Evolutionary conservation across 2,797 vertebrate genomes (phyloP), one percentile per base, ranked within the genome.

Genomic region (Poecile montanus): DNA sequence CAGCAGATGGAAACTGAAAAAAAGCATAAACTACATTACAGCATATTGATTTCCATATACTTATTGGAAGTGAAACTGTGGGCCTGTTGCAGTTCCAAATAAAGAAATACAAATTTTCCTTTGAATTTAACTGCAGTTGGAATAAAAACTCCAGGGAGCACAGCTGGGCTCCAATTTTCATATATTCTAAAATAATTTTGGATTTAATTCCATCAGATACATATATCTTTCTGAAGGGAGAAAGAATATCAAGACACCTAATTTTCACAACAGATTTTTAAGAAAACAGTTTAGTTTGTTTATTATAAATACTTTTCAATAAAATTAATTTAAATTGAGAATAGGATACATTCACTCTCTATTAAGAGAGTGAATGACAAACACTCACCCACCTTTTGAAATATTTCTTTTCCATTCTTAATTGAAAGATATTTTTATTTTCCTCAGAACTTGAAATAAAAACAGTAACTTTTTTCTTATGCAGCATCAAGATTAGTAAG

Each of bases 1-100:
- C 54, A 93, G 61, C 93, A 95, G 95, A 95, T 96, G 93, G 92
- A 96, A 96, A 87, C n/a, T 27, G 86, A 94, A 95, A 94, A 93
- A 91, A 47, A 91, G 84, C 68, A 82, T 92, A 89, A 85, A 84
- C 80, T 93, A 73, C 85, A 85, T 88, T 82, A 92, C 17, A 77
- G 84, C 65, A 38, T 57, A 89, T 85, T 93, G 85, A 95, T 88
- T 95, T 93, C 81, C 56, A 90, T 76, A 72, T 17, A 81, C 63
- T 93, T 89, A 86, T n/a, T 91, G 94, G 88, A 95, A 94, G 76
- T 63, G 82, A 92, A 93, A 92, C 70, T 67, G 48, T 65, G 74
- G 21, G 63, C 17, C 25, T 71, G 53, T 76, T 93, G 88, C 67
- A 81, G 34, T 74, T 92, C 86, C 75, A 94, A 92, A 89, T 58